phyloP scores from a whole-genome alignment of 2,888 invertebrate genomes.

The Stenurella melanura region DNA sequence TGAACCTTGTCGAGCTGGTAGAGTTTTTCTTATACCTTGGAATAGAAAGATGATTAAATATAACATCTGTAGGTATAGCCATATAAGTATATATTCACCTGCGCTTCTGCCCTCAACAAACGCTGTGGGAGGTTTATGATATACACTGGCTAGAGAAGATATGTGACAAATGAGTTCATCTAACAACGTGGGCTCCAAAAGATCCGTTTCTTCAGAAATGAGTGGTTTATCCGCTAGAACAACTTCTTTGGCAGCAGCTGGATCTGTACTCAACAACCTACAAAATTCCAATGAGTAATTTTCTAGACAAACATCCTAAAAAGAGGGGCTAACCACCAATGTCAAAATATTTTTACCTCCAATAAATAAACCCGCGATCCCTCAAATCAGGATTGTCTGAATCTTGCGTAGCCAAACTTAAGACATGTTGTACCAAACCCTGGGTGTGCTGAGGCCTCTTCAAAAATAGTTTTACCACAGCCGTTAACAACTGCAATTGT shows the following conservation, averaged over 20 bases:
- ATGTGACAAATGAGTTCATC: slow-evolving; percentile 99
- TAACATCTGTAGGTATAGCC: background rate
- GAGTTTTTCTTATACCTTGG: slow-evolving; percentile 84
- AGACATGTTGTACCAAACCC: slow-evolving; percentile 97
- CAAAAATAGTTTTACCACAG: slow-evolving; percentile 98
- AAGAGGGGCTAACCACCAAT: too few species aligned
- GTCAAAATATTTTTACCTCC: slow-evolving; percentile 78
- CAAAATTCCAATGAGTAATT: background rate
- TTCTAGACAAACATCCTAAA: too few species aligned
- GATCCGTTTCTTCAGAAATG: slow-evolving; percentile 99
- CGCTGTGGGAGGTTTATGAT: slow-evolving; percentile 98
- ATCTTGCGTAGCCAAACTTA: slow-evolving; percentile 91
- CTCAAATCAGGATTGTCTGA: slow-evolving; percentile 99
- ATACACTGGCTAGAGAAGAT: slow-evolving; percentile 96
- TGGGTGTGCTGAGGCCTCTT: slow-evolving; percentile 99
- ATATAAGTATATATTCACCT: slow-evolving; percentile 56
- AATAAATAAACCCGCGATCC: slow-evolving; percentile 99
- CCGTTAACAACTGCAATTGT: slow-evolving; percentile 96
- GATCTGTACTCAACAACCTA: slow-evolving; percentile 94
- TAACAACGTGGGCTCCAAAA: slow-evolving; percentile 96
- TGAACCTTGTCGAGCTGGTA: slow-evolving; percentile 80
- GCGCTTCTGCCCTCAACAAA: slow-evolving; percentile 92
- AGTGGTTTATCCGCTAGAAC: slow-evolving; percentile 99
- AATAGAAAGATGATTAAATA: slow-evolving; percentile 19
- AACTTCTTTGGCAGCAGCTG: slow-evolving; percentile 99